Conservation (phyloP, 2,113 vertebrate genomes). For the Glaucidium brasilianum region DNA sequence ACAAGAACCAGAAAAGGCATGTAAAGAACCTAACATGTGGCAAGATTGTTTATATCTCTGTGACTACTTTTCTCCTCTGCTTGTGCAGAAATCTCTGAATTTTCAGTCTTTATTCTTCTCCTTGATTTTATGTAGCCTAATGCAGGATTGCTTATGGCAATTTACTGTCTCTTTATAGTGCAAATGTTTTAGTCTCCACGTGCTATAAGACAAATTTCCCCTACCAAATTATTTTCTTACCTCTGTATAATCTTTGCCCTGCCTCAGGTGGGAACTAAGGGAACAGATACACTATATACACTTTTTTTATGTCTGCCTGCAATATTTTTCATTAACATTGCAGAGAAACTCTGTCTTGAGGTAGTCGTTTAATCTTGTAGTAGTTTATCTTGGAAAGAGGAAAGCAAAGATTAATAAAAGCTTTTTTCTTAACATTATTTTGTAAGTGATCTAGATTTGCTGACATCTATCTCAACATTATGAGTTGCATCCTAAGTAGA, state of each 20-base stretch:
- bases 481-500: not conserved
- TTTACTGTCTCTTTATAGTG: not conserved
- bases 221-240: not conserved
- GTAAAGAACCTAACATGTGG: not conserved
- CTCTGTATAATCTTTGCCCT: not conserved
- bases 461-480: not conserved
- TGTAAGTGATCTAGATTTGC: not conserved
- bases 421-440: not conserved
- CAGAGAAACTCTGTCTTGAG: not conserved
- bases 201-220: not conserved
- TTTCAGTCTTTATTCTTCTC: not conserved
- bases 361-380: not conserved
- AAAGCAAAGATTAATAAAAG: not conserved
- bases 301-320: not conserved
- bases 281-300: not conserved
- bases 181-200: not conserved
- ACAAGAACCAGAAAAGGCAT: constrained; percentile 22
- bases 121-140: not conserved
- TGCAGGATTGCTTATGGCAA: not conserved
- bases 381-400: not conserved
- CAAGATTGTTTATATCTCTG: not conserved
- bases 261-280: not conserved
- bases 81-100: not conserved
- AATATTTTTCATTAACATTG: not conserved
- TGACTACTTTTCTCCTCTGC: not conserved